A percentile compares a stretch with the other conserved stretches of the same genome.
phyloP scores from a whole-genome alignment of 2,797 vertebrate species.

The Rallus crepitans region DNA sequence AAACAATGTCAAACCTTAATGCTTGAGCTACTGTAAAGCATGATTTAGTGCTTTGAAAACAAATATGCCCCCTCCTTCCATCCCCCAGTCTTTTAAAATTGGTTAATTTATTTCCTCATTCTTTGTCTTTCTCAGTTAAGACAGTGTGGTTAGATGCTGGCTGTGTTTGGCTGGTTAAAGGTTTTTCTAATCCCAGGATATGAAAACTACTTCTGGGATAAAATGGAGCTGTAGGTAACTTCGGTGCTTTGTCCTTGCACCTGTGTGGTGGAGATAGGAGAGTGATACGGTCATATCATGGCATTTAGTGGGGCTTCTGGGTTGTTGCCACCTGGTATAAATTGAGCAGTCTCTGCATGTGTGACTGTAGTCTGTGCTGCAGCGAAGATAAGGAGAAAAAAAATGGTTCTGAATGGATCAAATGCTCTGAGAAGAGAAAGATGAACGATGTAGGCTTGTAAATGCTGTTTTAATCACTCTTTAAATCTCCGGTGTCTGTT shows the following conservation, averaged over 20 bases:
- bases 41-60: background rate
- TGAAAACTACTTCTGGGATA: background rate
- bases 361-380: background rate
- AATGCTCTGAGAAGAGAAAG: background rate
- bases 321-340: background rate
- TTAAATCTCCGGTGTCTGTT: background rate
- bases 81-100: background rate
- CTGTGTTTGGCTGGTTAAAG: background rate
- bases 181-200: background rate
- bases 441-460: background rate
- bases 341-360: background rate
- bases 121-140: background rate
- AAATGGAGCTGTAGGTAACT: background rate
- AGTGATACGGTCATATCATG: rapidly evolving
- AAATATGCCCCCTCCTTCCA: background rate
- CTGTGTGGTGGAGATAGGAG: background rate
- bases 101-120: background rate
- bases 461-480: background rate
- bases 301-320: background rate
- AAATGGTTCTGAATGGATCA: background rate
- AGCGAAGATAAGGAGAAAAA: background rate
- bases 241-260: background rate
- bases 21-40: background rate
- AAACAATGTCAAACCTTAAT: background rate
- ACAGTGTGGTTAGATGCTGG: background rate